phyloP scores from a whole-genome alignment of 2,113 vertebrate species.

The Alethe castanea region DNA sequence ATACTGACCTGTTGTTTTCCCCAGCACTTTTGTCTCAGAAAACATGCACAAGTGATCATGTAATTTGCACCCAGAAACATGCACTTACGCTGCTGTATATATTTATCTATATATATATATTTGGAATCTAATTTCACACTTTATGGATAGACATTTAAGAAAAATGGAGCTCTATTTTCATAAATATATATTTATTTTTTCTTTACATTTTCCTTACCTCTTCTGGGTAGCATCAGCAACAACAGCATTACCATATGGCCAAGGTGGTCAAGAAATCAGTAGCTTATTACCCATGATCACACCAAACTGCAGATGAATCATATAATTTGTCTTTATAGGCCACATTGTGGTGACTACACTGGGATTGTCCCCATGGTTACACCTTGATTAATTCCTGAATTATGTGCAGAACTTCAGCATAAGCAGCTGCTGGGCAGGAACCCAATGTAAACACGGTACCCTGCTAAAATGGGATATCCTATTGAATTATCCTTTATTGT shows the following conservation, averaged over 20 bases:
- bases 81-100: not conserved
- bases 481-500: constrained; percentile 7
- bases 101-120: not conserved
- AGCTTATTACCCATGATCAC: not conserved
- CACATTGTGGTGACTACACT: not conserved
- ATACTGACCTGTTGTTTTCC: not conserved
- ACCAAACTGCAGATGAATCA: not conserved
- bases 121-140: not conserved
- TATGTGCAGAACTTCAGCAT: not conserved
- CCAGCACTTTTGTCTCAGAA: not conserved
- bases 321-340: not conserved
- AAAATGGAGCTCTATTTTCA: not conserved
- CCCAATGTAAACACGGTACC: constrained; percentile 5
- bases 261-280: not conserved
- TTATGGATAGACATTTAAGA: not conserved
- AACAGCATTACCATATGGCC: not conserved
- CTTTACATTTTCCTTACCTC: not conserved
- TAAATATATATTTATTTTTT: not conserved
- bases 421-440: constrained; percentile 27
- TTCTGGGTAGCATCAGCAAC: not conserved
- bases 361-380: not conserved
- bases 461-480: constrained; percentile 33
- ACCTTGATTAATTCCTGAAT: constrained; percentile 29
- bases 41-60: not conserved
- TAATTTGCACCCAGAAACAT: not conserved